Base-by-base conservation (phyloP, 2,797 vertebrate species). In the Bufotes viridis region DNA sequence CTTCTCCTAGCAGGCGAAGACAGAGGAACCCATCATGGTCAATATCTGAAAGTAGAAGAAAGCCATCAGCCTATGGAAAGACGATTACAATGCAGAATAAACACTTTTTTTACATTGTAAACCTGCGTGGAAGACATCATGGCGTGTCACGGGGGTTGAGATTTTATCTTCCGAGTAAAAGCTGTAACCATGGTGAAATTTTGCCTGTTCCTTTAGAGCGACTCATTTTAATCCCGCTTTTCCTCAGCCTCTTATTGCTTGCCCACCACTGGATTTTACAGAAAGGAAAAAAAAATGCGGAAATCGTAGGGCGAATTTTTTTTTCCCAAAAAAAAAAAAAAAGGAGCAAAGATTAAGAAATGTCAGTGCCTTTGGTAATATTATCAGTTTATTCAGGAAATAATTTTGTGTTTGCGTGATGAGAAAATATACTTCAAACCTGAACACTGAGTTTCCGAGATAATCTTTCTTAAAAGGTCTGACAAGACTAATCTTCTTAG, bases 391-490 rank as follows among this genome's bases (percentile, higher is more conserved):
- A 89, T 86, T 86, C 88, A 83, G 84, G 80, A 89, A 89, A 84
- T 83, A 83, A 89, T 89, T 89, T 89, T 89, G 80, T 83, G 74
- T 89, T 86, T 86, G 88, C 80, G 18, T 69, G 72, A 86, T 89
- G 88, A 83, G 80, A 79, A 86, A 86, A 86, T 83, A 89, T 87
- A 83, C 61, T 87, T 78, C 55, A 87, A 84, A 87, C 85, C 88
- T 89, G 85, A 81, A 58, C 81, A 74, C 84, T 84, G 85, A 61
- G 80, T 82, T 81, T 63, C 51, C 18, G 80, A 84, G 88, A 87
- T 89, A 87, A 89, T 89, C 88, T 87, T 87, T 87, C 88, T 87
- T 87, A 89, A 89, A 89, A 89, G 88, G 85, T 89, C 88, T 83
- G 85, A 89, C 88, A 89, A 89, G 80, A 87, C 88, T 84, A 89